Base-by-base conservation (phyloP, 1,140 invertebrate genomes). In the Agrilus planipennis region DNA sequence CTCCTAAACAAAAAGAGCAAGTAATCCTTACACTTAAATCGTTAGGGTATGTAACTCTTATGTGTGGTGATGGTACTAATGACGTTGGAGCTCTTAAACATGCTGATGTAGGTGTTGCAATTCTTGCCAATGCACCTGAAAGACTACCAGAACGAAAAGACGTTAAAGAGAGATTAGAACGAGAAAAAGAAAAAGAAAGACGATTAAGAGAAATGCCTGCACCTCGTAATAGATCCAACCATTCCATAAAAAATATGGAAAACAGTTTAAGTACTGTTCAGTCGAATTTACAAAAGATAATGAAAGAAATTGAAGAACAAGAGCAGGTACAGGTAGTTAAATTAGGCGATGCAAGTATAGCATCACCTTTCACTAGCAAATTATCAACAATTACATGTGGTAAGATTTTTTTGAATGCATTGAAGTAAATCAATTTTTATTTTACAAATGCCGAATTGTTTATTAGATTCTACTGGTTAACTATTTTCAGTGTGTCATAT, bases 31-130 rank as follows among this genome's bases (percentile, higher is more conserved):
- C 80, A 7, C 64, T 98, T 19, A 96, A 96, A 63, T 70, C 76
- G 19, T 59, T 91, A 1, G 95, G 95, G 15, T 94, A 78, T 57
- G 74, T 74, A 2, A 96, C 93, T 1, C 64, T 99, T 0, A 99
- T 99, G 96, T 99, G 95, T 63, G 96, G 96, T n/a, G 96, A 99
- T 72, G 96, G 96, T 44, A 99, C 96, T 2, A 99, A 99, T 68
- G 96, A 99, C 71, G 96, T 99, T 17, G 96, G 96, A n/a, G 96
- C 96, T 16, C 69, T 99, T 7, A 99, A 99, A 73, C 95, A 99
- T 69, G 91, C 96, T 23, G 79, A 95, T 68, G 89, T 95, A 60
- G 91, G 90, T 79, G 57, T 62, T 19, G 58, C 57, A 12, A 60
- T 62, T 36, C 65, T 97, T 12, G 80, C 89, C 1, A 89, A 89